A percentile compares a stretch with the other conserved stretches of the same genome.
Conservation (phyloP, 2,888 invertebrate genomes). For the Pristionchus exspectatus region DNA sequence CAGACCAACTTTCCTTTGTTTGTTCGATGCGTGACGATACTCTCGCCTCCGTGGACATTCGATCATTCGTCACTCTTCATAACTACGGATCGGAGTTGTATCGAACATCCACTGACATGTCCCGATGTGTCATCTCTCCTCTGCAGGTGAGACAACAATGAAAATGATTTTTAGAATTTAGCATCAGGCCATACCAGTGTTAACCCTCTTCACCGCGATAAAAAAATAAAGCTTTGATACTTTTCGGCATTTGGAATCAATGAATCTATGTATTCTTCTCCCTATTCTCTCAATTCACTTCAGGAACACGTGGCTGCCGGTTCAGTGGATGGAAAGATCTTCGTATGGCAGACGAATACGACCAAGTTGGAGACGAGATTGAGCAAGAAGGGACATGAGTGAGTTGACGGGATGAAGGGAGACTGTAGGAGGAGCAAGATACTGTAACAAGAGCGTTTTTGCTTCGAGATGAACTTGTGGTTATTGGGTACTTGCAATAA, state of each 20-base stretch:
- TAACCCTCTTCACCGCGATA: no score
- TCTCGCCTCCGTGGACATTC: conserved; percentile 92
- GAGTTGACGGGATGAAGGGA: not conserved
- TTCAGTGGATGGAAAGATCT: conserved; percentile 92
- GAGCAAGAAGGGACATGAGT: conserved; percentile 66
- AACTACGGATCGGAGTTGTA: conserved; percentile 95
- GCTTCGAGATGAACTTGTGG: no score
- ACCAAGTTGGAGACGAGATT: conserved; percentile 70
- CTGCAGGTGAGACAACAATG: conserved; percentile 5
- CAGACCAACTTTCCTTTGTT: conserved; percentile 79
- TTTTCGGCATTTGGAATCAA: not conserved
- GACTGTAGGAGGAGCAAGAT: not conserved
- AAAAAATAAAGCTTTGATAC: no score
- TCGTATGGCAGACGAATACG: conserved; percentile 86
- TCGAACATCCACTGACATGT: conserved; percentile 80
- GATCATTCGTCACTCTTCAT: conserved; percentile 91
- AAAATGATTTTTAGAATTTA: no score
- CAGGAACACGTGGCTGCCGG: conserved; percentile 86
- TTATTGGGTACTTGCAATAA: no score
- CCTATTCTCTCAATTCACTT: not conserved
- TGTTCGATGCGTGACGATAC: conserved; percentile 96
- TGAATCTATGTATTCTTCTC: not conserved
- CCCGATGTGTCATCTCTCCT: conserved; percentile 68
- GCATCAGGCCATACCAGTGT: no score
- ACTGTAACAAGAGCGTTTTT: not conserved